These are phyloP conservation scores for Pitangus sulphuratus DNA, from an alignment of 2,797 vertebrate genomes.

Conservation along the genomic window DNA sequence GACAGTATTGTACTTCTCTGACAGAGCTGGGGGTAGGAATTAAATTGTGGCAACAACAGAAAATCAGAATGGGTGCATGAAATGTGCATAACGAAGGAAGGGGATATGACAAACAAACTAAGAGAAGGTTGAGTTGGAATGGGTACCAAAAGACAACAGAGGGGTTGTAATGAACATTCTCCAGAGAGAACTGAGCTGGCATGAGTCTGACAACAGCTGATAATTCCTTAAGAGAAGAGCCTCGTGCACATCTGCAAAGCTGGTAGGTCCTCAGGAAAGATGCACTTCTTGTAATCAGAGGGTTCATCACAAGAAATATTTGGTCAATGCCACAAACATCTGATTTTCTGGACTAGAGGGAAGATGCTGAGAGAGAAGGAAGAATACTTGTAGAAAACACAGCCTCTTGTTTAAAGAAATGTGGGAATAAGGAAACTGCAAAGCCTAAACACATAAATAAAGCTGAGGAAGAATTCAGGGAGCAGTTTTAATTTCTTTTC, in stretches of 20 bases:
- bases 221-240: background rate
- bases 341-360: background rate
- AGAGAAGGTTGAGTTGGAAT: background rate
- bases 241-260: background rate
- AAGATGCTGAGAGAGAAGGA: background rate
- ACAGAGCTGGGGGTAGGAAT: background rate
- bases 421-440: background rate
- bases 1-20: background rate
- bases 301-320: background rate
- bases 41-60: background rate
- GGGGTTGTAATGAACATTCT: background rate
- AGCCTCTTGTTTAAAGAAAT: background rate
- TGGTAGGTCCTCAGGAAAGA: background rate
- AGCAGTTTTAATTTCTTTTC: background rate
- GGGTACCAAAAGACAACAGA: background rate
- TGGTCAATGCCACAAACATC: background rate
- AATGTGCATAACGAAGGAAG: background rate
- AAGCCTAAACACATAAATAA: background rate
- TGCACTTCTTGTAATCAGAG: background rate
- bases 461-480: background rate
- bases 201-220: background rate
- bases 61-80: background rate
- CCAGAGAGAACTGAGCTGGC: background rate
- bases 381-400: background rate
- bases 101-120: background rate